Base-by-base conservation (phyloP, 2,113 vertebrate species). In the Cyanistes caeruleus region DNA sequence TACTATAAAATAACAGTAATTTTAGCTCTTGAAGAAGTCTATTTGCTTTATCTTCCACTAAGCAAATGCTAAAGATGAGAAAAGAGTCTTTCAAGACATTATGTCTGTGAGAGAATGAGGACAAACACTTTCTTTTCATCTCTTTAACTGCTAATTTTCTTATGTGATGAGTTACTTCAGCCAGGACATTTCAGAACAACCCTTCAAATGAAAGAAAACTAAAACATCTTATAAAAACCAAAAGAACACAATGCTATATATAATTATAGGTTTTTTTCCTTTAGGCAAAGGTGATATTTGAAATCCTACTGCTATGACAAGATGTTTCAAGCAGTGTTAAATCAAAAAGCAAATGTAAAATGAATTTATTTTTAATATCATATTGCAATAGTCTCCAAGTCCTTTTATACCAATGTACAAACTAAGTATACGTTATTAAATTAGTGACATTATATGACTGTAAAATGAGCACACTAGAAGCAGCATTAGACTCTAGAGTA, bases 181-280 rank as follows among this genome's bases (percentile, higher is more conserved):
- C 11, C 35, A 62, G 31, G 22, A 52, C 6, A 67, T 60, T 92
- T 78, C 44, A 89, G 24, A 89, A 51, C 4, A 79, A 19, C 5
- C 21, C 25, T 59, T 68, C 30, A 55, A 14, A 31, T 48, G 17
- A 84, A 82, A 74, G 8, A 69, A 73, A 83, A 28, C 1, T 18
- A n/a, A 56, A 89, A 6, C 2, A 52, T 5, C 2, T 65, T 25
- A 48, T 35, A 16, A 89, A 58, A 25, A 60, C 6, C 4, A 5
- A 58, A 44, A 37, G 0, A 12, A 19, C 24, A 41, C n/a, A 64
- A 28, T 4, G 7, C 10, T 46, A 3, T 27, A 2, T 28, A 16
- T 31, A 39, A 39, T 39, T 39, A 39, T 39, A 39, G 11, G 11
- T 39, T 39, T 39, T 39, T 39, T 39, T 39, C 39, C 39, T 39